Base-by-base conservation (phyloP, 2,888 invertebrate species). In the Agrilus biguttatus region DNA sequence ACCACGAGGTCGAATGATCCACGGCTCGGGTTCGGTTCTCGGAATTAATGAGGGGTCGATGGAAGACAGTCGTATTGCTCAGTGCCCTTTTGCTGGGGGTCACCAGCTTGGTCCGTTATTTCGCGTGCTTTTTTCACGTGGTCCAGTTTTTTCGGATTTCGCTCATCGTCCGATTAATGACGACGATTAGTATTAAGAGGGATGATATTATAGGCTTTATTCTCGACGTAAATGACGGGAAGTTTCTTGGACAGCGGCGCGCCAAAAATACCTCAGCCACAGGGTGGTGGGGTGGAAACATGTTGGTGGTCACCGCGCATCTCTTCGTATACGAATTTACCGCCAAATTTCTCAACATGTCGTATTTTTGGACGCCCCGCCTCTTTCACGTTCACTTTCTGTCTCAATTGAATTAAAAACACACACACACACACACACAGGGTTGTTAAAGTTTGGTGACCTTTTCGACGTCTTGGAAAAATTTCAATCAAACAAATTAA, bases 1-100 rank as follows among this genome's bases (percentile, higher is more conserved):
- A 67, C 56, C 71, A 72, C 61, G 74, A 74, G 65, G 67, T 73
- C 61, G 74, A 75, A 72, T 75, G 75, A 75, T 74, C 72, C 69
- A 68, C 70, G 65, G 70, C 70, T 66, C 66, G 63, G 65, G 28
- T 10, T 10, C 28, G 28, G 28, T 28, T 28, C 28, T 28, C 28
- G 8, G 28, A 28, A 28, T 28, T 28, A 28, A 28, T 10, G 28
- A 8, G 28, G 28, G 8, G 8, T 10, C 28, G 28, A 28, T 28
- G 28, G 28, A 28, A 8, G 28, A 28, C 28, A 28, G 28, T 28
- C 28, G 28, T 28, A 28, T 28, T 28, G 28, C 28, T 28, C 28
- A 28, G 28, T 28, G 28, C 28, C 28, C 13, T 47, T 37, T 28
- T 44, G 13, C 14, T 45, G 37, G 45, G 39, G 34, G 37, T 47